phyloP scores from a whole-genome alignment of 2,888 invertebrate species.

The Melanophora roralis region DNA sequence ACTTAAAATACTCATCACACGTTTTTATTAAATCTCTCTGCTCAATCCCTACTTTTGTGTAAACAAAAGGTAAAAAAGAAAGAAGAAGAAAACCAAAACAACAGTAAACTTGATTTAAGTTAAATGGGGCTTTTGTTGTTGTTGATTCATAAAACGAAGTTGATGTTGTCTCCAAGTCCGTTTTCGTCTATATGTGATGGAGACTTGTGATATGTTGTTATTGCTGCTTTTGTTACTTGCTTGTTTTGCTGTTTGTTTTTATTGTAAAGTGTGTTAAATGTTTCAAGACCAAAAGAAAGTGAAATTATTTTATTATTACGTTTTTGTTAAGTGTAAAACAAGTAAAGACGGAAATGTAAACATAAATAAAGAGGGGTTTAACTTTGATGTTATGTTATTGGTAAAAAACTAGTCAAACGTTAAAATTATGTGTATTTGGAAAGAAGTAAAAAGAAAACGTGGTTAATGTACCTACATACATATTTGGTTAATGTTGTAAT shows the following conservation, averaged over 20 bases:
- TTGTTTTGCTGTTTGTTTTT: slow-evolving; percentile 1
- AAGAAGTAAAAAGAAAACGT: slow-evolving; percentile 11
- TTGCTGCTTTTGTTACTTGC: neutral
- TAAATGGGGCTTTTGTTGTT: neutral
- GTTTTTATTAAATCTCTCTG: neutral
- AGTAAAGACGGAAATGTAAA: slow-evolving; percentile 30
- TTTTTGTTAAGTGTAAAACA: slow-evolving; percentile 1
- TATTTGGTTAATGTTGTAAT: slow-evolving; percentile 7
- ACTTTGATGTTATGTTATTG: neutral
- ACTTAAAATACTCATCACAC: neutral
- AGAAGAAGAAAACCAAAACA: neutral
- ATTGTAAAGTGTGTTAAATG: neutral
- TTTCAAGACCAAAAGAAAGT: slow-evolving; percentile 62
- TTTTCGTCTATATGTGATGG: neutral
- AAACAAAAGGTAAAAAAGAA: neutral
- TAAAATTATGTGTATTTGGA: neutral
- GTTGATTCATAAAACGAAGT: neutral
- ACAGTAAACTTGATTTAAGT: slow-evolving; percentile 30
- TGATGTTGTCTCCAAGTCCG: slow-evolving; percentile 3
- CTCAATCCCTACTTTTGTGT: neutral
- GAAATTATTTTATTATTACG: slow-evolving; percentile 54
- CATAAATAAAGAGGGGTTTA: neutral
- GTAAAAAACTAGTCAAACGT: neutral
- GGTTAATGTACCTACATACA: too few relatives aligned
- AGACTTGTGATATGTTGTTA: neutral